Evolutionary conservation across 2,797 vertebrate species (phyloP).

Genomic region (Steatocranus sp.): DNA sequence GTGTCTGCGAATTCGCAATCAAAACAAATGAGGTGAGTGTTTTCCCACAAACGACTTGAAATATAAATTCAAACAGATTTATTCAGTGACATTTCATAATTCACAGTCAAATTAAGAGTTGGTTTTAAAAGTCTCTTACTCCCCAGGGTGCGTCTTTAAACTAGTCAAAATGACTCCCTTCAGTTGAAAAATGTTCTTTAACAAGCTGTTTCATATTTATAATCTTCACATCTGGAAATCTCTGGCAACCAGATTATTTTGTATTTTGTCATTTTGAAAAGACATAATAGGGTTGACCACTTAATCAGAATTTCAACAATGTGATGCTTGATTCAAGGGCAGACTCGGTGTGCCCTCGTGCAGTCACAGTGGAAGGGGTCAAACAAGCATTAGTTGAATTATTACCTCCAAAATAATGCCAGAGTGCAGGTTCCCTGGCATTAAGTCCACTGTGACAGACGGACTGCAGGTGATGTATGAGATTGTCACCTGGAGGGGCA

Average conservation of each 20-base stretch:
- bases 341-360: not conserved
- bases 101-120: constrained; percentile 15
- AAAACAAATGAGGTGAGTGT: constrained; percentile 89
- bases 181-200: not conserved
- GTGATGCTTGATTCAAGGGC: not conserved
- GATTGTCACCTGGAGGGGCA: not conserved
- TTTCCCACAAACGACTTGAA: not conserved
- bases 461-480: not conserved
- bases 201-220: not conserved
- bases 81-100: constrained; percentile 24
- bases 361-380: not conserved
- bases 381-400: not conserved
- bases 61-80: not conserved
- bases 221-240: not conserved
- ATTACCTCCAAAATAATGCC: not conserved
- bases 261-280: not conserved
- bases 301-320: not conserved
- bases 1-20: constrained; percentile 99
- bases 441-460: not conserved
- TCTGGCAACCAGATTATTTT: not conserved
- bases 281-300: not conserved
- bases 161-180: not conserved
- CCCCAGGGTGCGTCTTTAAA: not conserved
- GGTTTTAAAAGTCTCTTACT: not conserved
- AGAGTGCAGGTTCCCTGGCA: not conserved